Percentiles rank a stretch among this genome's conserved stretches.
Evolutionary conservation across 1,140 invertebrate species (phyloP).

Genomic region (Platorchestia sp.): DNA sequence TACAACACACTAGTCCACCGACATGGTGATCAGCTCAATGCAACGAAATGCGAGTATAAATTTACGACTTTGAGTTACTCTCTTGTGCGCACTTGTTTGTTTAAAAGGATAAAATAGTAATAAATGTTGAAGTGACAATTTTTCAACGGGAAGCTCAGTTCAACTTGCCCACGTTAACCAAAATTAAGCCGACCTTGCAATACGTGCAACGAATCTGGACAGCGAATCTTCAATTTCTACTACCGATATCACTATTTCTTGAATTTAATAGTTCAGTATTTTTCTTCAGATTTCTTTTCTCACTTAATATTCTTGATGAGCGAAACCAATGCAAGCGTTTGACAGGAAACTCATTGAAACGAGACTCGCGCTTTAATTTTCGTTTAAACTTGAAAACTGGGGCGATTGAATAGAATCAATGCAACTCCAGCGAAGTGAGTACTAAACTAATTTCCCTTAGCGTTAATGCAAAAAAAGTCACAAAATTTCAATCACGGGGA

Average conservation of each 20-base stretch:
- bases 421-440: neutral
- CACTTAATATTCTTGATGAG: neutral
- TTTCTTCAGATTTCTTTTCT: neutral
- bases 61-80: neutral
- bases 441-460: neutral
- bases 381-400: neutral
- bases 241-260: too few relatives aligned
- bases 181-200: neutral
- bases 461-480: neutral
- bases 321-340: neutral
- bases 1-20: neutral
- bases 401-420: neutral
- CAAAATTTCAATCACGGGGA: neutral
- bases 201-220: neutral
- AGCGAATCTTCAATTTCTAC: neutral
- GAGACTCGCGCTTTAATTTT: neutral
- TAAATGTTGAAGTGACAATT: neutral
- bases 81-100: neutral
- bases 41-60: neutral
- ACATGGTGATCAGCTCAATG: neutral
- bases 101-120: neutral
- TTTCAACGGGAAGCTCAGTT: neutral
- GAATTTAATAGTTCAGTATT: neutral
- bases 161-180: neutral
- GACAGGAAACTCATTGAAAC: neutral